A percentile compares a stretch with the other conserved stretches of the same genome.
phyloP scores from a whole-genome alignment of 92 coral and sea anemone species.

The Ricordea florida region DNA sequence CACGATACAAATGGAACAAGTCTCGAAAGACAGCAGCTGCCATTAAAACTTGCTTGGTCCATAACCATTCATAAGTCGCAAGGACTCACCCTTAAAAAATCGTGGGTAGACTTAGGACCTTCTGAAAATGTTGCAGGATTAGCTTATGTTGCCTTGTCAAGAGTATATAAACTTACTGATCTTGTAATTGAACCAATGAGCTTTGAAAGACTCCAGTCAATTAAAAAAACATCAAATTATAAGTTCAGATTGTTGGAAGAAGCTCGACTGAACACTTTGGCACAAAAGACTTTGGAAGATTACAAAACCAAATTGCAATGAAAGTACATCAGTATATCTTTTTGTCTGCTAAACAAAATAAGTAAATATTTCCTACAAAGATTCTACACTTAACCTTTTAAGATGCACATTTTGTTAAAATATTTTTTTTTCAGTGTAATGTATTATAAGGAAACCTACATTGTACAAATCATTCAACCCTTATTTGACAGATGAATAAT shows the following conservation, averaged over 20 bases:
- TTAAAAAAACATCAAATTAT: constrained; percentile 46
- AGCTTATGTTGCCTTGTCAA: constrained; percentile 34
- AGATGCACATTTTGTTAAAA: constrained; percentile 17
- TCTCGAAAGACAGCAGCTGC: constrained; percentile 29
- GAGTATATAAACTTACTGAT: constrained; percentile 6
- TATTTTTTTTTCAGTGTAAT: constrained; percentile 28
- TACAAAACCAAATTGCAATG: constrained; percentile 29
- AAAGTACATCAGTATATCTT: constrained; percentile 39
- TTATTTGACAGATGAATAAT: constrained; percentile 36
- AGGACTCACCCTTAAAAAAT: constrained; percentile 10
- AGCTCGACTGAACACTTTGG: constrained; percentile 34
- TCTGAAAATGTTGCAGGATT: constrained; percentile 36
- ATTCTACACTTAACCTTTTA: constrained; percentile 26
- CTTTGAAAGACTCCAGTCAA: constrained; percentile 38
- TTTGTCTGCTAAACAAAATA: constrained; percentile 31
- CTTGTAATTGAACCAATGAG: constrained; percentile 26
- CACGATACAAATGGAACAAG: too few species aligned
- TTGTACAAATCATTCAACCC: constrained; percentile 38
- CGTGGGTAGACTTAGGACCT: constrained; percentile 23
- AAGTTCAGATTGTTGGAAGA: constrained; percentile 38
- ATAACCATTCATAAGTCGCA: constrained; percentile 27
- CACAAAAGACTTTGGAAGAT: constrained; percentile 22
- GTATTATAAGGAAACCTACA: constrained; percentile 26
- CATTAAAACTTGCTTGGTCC: constrained; percentile 33
- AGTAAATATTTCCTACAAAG: constrained; percentile 45